Percentiles rank a stretch among this genome's conserved stretches.
These are phyloP conservation scores for Morinoia aosen DNA, from an alignment of 2,888 invertebrate genomes.

Conservation along the genomic window DNA sequence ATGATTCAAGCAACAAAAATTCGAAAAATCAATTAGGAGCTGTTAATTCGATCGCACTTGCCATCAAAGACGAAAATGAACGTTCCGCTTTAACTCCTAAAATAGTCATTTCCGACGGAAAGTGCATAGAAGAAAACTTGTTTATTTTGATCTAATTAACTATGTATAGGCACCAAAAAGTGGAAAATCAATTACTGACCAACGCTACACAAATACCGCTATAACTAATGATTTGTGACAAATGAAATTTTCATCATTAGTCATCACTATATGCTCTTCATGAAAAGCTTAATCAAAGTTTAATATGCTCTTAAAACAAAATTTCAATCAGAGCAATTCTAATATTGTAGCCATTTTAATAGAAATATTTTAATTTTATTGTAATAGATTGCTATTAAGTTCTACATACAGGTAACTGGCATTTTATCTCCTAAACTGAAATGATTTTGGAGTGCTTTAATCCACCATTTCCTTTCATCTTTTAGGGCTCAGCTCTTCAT, in stretches of 20 bases:
- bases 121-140: too few relatives aligned
- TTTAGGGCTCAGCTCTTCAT: not conserved
- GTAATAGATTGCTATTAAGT: not conserved
- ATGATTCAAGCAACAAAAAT: too few relatives aligned
- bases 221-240: too few relatives aligned
- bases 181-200: too few relatives aligned
- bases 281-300: not conserved
- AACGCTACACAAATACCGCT: too few relatives aligned
- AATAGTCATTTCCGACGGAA: too few relatives aligned
- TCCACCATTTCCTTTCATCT: not conserved
- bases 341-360: not conserved
- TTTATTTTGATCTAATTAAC: too few relatives aligned
- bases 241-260: not conserved
- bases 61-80: too few relatives aligned
- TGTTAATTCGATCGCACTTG: too few relatives aligned
- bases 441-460: not conserved
- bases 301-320: not conserved
- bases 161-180: too few relatives aligned
- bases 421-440: not conserved
- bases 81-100: too few relatives aligned
- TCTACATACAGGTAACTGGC: not conserved
- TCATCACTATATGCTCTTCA: not conserved
- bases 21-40: too few relatives aligned
- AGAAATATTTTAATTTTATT: not conserved
- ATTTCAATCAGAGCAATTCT: not conserved